Evolutionary conservation across 2,113 vertebrate species (phyloP).

Genomic region (Hippocampus comes): DNA sequence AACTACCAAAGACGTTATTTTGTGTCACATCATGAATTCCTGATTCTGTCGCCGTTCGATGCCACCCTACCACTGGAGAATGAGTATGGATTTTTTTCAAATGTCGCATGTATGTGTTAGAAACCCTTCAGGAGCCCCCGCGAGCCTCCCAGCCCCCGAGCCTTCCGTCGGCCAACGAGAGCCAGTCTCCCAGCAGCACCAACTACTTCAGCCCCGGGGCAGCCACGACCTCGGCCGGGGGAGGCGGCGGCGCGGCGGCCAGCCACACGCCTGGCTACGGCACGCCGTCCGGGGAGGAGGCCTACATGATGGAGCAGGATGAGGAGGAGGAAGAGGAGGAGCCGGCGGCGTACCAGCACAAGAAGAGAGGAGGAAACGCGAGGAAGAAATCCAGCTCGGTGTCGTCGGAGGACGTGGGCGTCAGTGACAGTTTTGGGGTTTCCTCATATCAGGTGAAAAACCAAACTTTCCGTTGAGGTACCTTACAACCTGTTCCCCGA

Average conservation of each 20-base stretch:
- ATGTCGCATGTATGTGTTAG: not conserved
- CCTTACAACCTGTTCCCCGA: not conserved
- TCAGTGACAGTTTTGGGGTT: constrained; percentile 78
- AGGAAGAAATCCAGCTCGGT: constrained; percentile 60
- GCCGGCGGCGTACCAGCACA: constrained; percentile 55
- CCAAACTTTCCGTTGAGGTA: no score
- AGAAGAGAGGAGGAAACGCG: constrained; percentile 59
- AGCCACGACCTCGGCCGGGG: constrained; percentile 56
- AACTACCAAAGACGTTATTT: not conserved
- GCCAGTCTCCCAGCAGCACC: constrained; percentile 87
- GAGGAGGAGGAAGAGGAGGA: constrained; percentile 64
- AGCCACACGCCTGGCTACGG: constrained; percentile 74
- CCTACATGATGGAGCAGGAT: constrained; percentile 68
- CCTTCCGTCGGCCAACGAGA: constrained; percentile 75
- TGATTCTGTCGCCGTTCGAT: no score
- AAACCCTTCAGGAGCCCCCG: constrained; percentile 47
- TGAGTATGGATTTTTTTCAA: not conserved
- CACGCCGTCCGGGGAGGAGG: constrained; percentile 68
- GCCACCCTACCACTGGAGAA: not conserved
- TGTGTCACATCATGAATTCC: not conserved
- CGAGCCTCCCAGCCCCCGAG: constrained; percentile 51
- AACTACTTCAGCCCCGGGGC: constrained; percentile 88
- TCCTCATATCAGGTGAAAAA: constrained; percentile 71
- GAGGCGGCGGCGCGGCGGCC: constrained; percentile 36
- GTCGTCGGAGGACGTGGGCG: constrained; percentile 77